phyloP scores from a whole-genome alignment of 2,888 invertebrate species.

The Periphyllus acericola region DNA sequence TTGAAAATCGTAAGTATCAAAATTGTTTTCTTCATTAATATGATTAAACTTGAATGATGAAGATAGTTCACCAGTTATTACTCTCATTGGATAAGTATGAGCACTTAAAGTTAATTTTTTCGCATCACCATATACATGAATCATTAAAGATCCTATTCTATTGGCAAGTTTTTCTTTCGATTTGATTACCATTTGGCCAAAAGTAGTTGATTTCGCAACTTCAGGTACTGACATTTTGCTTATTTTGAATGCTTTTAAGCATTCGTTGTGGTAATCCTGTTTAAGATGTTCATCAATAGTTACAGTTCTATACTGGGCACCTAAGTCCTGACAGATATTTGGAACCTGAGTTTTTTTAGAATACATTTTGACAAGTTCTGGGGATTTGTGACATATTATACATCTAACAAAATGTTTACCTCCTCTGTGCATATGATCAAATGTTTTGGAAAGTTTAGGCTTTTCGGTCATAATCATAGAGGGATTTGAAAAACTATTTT shows the following conservation, averaged over 20 bases:
- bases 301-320: background rate
- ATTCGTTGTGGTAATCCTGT: background rate
- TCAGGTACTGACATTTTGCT: background rate
- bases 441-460: too few relatives aligned
- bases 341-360: background rate
- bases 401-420: background rate
- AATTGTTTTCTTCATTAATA: background rate
- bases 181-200: background rate
- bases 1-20: background rate
- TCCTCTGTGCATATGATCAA: background rate
- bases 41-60: background rate
- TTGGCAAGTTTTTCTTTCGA: background rate
- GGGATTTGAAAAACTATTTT: too few relatives aligned
- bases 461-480: too few relatives aligned
- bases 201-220: background rate
- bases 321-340: background rate
- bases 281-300: background rate
- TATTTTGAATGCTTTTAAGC: background rate
- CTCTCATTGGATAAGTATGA: slow-evolving; percentile 19
- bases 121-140: background rate
- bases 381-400: background rate
- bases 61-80: slow-evolving; percentile 9
- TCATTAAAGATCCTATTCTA: slow-evolving; percentile 22
- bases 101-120: slow-evolving; percentile 34
- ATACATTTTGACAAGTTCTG: background rate